These are phyloP conservation scores for Eristalis intricaria DNA, from an alignment of 2,888 invertebrate species.

Conservation along the genomic window DNA sequence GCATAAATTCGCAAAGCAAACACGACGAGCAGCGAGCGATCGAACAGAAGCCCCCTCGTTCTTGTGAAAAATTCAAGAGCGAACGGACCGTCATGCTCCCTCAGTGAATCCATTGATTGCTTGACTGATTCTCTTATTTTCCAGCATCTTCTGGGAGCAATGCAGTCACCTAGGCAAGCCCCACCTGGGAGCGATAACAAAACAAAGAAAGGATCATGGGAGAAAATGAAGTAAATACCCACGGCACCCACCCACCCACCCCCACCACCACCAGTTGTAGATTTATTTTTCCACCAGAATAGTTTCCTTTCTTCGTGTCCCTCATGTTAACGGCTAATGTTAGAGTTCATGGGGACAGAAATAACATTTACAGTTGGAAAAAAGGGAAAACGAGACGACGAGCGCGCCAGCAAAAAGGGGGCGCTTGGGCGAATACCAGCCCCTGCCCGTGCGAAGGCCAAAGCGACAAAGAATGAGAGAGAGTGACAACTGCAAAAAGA, in stretches of 20 bases:
- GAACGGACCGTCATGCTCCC: background rate
- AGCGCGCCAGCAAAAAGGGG: background rate
- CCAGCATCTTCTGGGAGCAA: background rate
- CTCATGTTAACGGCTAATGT: conserved; percentile 70
- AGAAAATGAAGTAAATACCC: conserved; percentile 7
- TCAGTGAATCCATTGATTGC: background rate
- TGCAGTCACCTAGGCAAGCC: conserved; percentile 12
- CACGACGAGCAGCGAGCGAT: background rate
- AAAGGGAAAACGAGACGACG: conserved; percentile 4
- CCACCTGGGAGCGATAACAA: conserved; percentile 37
- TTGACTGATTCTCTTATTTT: background rate
- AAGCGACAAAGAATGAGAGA: conserved; percentile 29
- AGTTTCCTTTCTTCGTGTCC: conserved; percentile 59
- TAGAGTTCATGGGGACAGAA: conserved; percentile 63
- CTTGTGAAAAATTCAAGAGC: background rate
- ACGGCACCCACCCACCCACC: conserved; percentile 10
- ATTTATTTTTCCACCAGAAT: conserved; percentile 63
- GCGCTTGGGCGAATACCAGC: background rate
- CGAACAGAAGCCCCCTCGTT: background rate
- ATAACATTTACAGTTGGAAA: conserved; percentile 60
- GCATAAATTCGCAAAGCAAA: background rate
- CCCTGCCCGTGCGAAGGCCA: background rate
- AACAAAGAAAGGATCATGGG: conserved; percentile 27
- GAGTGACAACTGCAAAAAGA: background rate
- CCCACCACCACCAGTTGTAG: conserved; percentile 23